Evolutionary conservation across 2,113 vertebrate species (phyloP), one percentile per base, ranked within the genome.

Genomic region (Tinamus guttatus): DNA sequence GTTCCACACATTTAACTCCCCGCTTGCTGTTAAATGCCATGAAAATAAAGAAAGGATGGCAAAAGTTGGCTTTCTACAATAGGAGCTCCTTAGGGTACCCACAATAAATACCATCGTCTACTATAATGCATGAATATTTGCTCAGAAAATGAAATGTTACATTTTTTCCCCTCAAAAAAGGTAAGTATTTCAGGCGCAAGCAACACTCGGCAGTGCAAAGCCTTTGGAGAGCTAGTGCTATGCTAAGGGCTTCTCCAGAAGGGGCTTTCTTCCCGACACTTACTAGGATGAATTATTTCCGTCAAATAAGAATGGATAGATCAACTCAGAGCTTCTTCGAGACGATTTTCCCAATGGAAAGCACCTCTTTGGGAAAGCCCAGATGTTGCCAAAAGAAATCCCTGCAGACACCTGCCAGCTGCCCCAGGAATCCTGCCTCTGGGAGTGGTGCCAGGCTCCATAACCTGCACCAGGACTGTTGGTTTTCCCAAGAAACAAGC

Each of bases 401-500:
- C 20, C 3, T 1, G 11, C 0, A 2, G 11, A 30, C 3, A 41
- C 9, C 20, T 43, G 19, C 16, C 52, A 82, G 17, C 5, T 70
- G 80, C 65, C 5, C 54, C 2, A 0, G 52, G 59, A 89, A 17
- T 38, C 67, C 9, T 75, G 24, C 18, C 38, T 38, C 43, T 28
- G 32, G 32, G 10, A 56, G 11, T 60, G 40, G 52, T 82, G 18
- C 20, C 16, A 5, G 54, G 24, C 24, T 56, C 12, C 25, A 56
- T n/a, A 76, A 74, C 10, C 67, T 32, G 47, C 18, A 19, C 25
- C 19, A 14, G 8, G 36, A 20, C 56, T 82, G 52, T 3, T 17
- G 27, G 60, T 94, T 68, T 93, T 68, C 64, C 51, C 71, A 56
- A 49, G 54, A 88, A 74, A n/a, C 11, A 38, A 58, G 12, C 13